A percentile compares a stretch with the other conserved stretches of the same genome.
These are phyloP conservation scores for Dendroctonus ponderosae DNA, from an alignment of 1,140 invertebrate species.

Conservation along the genomic window DNA sequence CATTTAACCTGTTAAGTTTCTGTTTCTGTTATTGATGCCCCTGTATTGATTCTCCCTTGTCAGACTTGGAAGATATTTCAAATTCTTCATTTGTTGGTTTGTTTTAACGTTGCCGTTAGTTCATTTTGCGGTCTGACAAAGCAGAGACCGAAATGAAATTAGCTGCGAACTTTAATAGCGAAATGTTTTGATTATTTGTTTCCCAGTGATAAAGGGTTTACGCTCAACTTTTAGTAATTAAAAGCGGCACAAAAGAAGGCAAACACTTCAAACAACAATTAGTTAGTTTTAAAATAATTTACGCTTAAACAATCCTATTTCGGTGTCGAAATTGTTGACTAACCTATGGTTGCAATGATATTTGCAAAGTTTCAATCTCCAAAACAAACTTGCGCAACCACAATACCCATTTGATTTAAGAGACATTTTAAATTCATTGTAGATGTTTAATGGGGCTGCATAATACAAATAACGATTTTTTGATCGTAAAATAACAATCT, in stretches of 20 bases:
- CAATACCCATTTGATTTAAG: too few relatives aligned
- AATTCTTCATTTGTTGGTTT: constrained; percentile 35
- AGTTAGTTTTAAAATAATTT: too few relatives aligned
- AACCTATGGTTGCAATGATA: too few relatives aligned
- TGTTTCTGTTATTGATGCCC: constrained; percentile 36
- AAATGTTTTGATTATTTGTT: constrained; percentile 31
- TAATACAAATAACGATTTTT: too few relatives aligned
- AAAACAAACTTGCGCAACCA: too few relatives aligned
- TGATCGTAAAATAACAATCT: neutral
- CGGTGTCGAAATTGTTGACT: neutral
- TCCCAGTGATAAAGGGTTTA: constrained; percentile 15
- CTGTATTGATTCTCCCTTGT: constrained; percentile 33
- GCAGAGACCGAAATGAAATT: constrained; percentile 26
- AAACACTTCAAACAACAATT: too few relatives aligned
- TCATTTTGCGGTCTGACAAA: constrained; percentile 26
- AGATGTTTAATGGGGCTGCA: too few relatives aligned
- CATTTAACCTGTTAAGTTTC: constrained; percentile 36
- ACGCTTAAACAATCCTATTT: neutral
- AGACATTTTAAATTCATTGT: too few relatives aligned
- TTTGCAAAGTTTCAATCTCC: too few relatives aligned
- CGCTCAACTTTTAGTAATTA: constrained; percentile 16
- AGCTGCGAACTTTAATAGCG: constrained; percentile 22
- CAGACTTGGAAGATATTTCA: constrained; percentile 37
- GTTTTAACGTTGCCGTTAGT: constrained; percentile 31
- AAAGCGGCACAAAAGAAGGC: neutral